Base-by-base conservation (phyloP, 2,888 invertebrate species). In the Zeuzera pyrina region DNA sequence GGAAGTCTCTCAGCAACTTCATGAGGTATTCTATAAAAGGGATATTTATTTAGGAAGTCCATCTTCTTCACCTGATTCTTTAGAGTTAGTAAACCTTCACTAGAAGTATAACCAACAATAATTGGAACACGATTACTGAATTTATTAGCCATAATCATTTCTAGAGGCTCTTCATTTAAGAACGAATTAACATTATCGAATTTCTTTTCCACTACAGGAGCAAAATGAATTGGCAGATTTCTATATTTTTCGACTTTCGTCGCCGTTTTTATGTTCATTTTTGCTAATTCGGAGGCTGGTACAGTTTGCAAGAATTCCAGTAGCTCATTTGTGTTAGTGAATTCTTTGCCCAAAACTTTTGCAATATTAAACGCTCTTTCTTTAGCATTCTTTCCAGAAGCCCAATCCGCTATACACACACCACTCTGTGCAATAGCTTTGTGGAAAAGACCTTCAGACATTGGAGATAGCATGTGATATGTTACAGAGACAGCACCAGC, bases 361-460 rank as follows among this genome's bases (percentile, higher is more conserved):
- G 57, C 71, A 0, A 53, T 42, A 41, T 64, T 57, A 28, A 67
- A 63, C 2, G 72, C 72, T 42, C 70, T 46, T 5, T 53, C 62
- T 30, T 42, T 53, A 0, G 54, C 45, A 8, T 48, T 43, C 25
- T 44, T 49, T 0, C 48, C 60, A 3, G 45, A 39, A 1, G 63
- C 44, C 65, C 72, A 74, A 33, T 70, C 65, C 12, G 52, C 47
- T n/a, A 66, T 42, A 25, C 59, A 57, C 1, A 62, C 54, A 0
- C 77, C 79, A 41, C 78, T 78, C 45, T 78, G 70, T 5, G 59
- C 56, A 38, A 79, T 77, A 0, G 62, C 74, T 48, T 62, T 65
- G 34, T 74, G 57, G 31, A 79, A 79, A 12, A 81, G 42, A 6
- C 71, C 74, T 47, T 48, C 44, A 0, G 81, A 74, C 59, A 72